These are phyloP conservation scores for Trachymyrmex septentrionalis DNA, from an alignment of 1,140 invertebrate species.

Conservation along the genomic window DNA sequence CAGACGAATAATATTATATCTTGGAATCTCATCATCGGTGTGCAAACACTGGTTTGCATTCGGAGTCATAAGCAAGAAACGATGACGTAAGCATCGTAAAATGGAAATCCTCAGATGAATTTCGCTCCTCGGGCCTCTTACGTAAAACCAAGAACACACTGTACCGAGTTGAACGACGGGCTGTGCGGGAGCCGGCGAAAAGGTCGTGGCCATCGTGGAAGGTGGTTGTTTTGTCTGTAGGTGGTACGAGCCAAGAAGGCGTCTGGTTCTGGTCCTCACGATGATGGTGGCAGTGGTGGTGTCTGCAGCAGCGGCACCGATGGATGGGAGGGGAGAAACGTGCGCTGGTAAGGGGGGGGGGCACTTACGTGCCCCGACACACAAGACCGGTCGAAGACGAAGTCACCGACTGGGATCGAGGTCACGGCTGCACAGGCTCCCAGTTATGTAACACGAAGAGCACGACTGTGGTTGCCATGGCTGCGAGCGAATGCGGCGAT, in stretches of 20 bases:
- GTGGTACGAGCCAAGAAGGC: constrained; percentile 59
- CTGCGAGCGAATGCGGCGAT: constrained; percentile 56
- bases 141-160: background rate
- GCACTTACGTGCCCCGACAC: constrained; percentile 32
- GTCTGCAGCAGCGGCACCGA: background rate
- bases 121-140: background rate
- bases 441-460: constrained; percentile 78
- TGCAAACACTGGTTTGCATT: background rate
- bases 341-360: constrained; percentile 21
- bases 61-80: background rate
- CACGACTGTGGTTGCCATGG: constrained; percentile 59
- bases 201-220: constrained; percentile 71
- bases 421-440: constrained; percentile 78
- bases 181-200: constrained; percentile 66
- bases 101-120: constrained; percentile 37
- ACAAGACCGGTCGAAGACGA: constrained; percentile 52
- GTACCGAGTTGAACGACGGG: constrained; percentile 7
- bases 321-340: background rate
- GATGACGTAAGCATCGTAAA: constrained; percentile 32
- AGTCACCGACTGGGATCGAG: constrained; percentile 78
- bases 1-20: constrained; percentile 29
- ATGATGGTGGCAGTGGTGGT: background rate
- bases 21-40: background rate
- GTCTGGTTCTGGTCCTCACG: constrained; percentile 62
- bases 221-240: constrained; percentile 76